A percentile compares a stretch with the other conserved stretches of the same genome.
Conservation (phyloP, 2,113 vertebrate genomes). For the Rhabdomys dilectus region DNA sequence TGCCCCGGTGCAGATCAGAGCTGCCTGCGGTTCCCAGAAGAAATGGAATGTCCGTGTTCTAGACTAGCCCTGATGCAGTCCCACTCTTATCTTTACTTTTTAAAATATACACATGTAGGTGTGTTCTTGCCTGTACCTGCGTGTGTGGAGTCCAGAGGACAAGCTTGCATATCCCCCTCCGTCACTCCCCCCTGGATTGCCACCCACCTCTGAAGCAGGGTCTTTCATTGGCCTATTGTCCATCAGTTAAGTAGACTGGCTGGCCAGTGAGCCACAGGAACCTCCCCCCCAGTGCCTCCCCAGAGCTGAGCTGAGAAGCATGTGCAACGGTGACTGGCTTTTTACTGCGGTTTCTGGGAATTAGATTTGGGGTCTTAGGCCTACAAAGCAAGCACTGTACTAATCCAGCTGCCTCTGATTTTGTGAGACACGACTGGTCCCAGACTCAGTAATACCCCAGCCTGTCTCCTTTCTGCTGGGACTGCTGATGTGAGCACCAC, state of each 20-base stretch:
- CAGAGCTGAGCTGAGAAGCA: not conserved
- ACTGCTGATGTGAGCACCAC: not conserved
- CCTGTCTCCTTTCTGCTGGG: not conserved
- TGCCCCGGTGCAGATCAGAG: not conserved
- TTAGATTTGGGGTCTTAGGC: not conserved
- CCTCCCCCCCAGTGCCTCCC: not conserved
- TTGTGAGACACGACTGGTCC: not conserved
- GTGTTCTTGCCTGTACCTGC: not conserved
- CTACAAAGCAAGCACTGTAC: not conserved
- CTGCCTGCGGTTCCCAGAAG: not conserved
- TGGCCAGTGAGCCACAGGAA: not conserved
- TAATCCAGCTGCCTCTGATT: not conserved
- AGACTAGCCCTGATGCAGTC: not conserved
- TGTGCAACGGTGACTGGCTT: not conserved
- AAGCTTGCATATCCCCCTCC: not conserved
- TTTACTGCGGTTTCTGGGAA: not conserved
- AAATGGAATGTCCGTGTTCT: not conserved
- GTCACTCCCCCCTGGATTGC: too few species aligned
- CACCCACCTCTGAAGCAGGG: not conserved
- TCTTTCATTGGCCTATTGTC: not conserved
- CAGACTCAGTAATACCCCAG: not conserved
- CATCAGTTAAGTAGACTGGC: not conserved
- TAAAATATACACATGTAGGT: not conserved
- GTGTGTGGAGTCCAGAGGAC: not conserved
- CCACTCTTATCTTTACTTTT: too few species aligned